Conservation (phyloP, 1,140 invertebrate species). For the Pachyrhynchus sulphureomaculatus region DNA sequence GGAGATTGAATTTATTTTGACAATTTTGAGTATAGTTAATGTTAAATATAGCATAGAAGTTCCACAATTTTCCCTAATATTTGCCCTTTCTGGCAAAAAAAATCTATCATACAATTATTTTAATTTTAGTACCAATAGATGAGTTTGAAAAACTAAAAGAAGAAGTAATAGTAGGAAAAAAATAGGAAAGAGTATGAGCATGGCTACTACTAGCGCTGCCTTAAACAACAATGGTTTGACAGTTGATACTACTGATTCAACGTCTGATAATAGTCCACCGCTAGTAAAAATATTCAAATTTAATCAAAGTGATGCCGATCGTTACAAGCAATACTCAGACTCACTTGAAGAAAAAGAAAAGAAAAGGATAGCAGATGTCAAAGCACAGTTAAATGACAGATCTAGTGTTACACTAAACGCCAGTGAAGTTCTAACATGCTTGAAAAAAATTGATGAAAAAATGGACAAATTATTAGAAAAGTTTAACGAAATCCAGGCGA, state of each 20-base stretch:
- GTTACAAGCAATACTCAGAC: background rate
- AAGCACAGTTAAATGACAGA: background rate
- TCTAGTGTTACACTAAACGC: background rate
- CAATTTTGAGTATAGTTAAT: no score
- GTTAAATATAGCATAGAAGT: no score
- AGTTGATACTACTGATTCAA: background rate
- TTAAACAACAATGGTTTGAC: background rate
- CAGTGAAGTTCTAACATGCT: background rate
- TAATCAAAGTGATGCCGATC: background rate
- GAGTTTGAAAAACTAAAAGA: constrained; percentile 19
- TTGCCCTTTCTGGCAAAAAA: no score
- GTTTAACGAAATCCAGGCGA: background rate
- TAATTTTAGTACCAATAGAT: constrained; percentile 21
- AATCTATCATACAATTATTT: no score
- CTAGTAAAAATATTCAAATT: background rate
- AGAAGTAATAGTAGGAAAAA: constrained; percentile 15
- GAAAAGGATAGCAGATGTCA: background rate
- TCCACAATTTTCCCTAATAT: no score
- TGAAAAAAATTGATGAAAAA: background rate
- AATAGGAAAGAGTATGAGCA: background rate
- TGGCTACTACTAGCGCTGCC: background rate
- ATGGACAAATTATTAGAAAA: background rate
- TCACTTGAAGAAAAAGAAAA: background rate
- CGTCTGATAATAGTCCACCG: background rate
- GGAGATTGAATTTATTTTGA: no score